phyloP scores from a whole-genome alignment of 92 coral and sea anemone genomes.

The Galaxea fascicularis region DNA sequence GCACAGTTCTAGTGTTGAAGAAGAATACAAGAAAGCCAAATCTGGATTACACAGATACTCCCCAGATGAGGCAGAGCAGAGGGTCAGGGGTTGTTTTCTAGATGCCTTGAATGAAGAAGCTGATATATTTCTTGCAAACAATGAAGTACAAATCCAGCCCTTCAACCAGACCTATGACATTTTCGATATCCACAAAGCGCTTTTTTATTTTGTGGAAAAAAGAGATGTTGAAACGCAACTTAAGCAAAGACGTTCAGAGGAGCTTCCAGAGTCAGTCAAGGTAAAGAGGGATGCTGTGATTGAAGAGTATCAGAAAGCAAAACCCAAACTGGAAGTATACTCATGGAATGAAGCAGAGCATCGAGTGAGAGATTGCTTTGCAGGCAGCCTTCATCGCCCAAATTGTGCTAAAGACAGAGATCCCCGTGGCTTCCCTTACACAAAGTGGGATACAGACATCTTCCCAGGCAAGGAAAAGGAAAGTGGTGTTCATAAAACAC shows the following conservation, averaged over 20 bases:
- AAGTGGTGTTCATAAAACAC: background rate
- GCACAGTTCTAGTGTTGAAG: background rate
- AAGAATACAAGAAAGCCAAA: conserved; percentile 5
- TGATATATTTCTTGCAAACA: background rate
- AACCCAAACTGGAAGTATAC: background rate
- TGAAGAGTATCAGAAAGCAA: background rate
- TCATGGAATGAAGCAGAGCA: background rate
- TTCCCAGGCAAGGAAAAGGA: background rate
- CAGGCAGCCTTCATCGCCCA: too few relatives aligned
- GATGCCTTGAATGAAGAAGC: background rate
- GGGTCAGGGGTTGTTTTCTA: background rate
- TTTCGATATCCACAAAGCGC: background rate
- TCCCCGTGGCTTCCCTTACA: too few relatives aligned
- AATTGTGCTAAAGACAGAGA: too few relatives aligned
- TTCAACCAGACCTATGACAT: background rate
- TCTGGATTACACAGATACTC: background rate
- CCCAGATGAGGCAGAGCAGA: background rate
- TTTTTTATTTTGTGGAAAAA: background rate
- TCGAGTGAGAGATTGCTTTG: background rate
- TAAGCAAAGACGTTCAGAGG: too few relatives aligned
- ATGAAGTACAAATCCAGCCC: too few relatives aligned
- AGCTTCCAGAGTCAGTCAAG: too few relatives aligned
- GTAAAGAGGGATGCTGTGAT: background rate
- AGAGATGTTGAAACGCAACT: too few relatives aligned
- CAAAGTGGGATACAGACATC: background rate